Conservation (phyloP, 2,797 vertebrate species). For the Acrossocheilus wenchowensis region DNA sequence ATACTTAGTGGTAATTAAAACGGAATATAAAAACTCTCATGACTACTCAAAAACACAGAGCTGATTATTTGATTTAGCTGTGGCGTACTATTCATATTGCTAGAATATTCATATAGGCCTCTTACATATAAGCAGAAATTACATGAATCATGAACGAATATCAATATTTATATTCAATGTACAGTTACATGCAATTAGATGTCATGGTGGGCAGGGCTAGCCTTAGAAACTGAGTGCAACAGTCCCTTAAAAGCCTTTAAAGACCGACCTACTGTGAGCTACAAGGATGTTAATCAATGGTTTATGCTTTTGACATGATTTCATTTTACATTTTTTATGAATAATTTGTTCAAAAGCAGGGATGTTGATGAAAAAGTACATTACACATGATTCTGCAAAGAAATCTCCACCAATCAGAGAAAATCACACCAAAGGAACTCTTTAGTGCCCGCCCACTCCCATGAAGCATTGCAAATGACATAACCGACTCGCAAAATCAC, state of each 20-base stretch:
- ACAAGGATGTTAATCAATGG: background rate
- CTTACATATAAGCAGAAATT: background rate
- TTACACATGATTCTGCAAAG: background rate
- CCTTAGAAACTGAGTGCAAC: background rate
- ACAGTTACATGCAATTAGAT: background rate
- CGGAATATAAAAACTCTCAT: slow-evolving; percentile 11
- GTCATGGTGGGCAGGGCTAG: background rate
- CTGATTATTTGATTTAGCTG: slow-evolving; percentile 33
- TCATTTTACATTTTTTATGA: background rate
- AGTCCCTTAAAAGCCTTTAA: slow-evolving; percentile 7
- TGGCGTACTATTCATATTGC: background rate
- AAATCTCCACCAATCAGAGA: background rate
- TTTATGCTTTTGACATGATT: background rate
- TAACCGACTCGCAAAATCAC: background rate
- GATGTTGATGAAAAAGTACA: background rate
- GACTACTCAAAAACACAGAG: slow-evolving; percentile 7
- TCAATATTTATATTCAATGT: background rate
- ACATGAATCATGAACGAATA: background rate
- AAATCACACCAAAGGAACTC: background rate
- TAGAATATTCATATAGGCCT: slow-evolving; percentile 10
- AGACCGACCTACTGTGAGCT: background rate
- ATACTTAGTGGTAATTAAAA: slow-evolving; percentile 42
- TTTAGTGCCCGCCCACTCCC: background rate
- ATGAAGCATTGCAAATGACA: background rate
- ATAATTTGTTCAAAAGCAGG: background rate